A percentile compares a stretch with the other conserved stretches of the same genome.
Evolutionary conservation across 2,113 vertebrate genomes (phyloP).

Genomic region (Indri indri): DNA sequence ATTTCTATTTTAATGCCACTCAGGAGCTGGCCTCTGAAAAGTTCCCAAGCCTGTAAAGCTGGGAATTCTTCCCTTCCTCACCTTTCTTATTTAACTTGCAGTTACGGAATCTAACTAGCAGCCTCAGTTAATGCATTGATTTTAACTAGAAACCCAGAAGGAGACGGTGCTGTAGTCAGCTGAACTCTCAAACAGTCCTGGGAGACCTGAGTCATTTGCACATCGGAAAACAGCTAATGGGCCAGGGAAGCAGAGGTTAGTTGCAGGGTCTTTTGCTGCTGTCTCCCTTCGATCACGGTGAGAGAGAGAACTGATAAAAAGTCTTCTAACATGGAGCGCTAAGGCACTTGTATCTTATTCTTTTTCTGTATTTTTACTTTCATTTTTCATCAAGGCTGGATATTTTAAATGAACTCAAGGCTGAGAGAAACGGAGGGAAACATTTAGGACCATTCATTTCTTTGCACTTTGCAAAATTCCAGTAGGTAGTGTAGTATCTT

Average conservation of each 20-base stretch:
- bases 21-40: conserved; percentile 44
- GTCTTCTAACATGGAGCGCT: not conserved
- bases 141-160: not conserved
- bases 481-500: not conserved
- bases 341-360: not conserved
- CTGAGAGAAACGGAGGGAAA: not conserved
- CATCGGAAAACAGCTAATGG: conserved; percentile 61
- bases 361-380: not conserved
- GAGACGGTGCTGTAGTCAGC: conserved; percentile 39
- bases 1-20: conserved; percentile 53
- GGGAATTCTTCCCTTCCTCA: not conserved
- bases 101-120: conserved; percentile 25
- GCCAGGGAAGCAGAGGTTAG: not conserved
- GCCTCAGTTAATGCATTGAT: conserved; percentile 52
- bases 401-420: not conserved
- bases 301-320: not conserved
- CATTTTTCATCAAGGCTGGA: not conserved
- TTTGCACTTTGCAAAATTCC: not conserved
- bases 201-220: conserved; percentile 45
- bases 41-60: conserved; percentile 14
- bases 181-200: conserved; percentile 33
- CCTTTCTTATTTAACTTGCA: not conserved
- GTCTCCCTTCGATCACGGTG: not conserved
- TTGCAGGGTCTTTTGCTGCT: not conserved
- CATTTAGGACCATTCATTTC: not conserved